phyloP scores from a whole-genome alignment of 1,140 invertebrate species.

The Prorops nasuta region DNA sequence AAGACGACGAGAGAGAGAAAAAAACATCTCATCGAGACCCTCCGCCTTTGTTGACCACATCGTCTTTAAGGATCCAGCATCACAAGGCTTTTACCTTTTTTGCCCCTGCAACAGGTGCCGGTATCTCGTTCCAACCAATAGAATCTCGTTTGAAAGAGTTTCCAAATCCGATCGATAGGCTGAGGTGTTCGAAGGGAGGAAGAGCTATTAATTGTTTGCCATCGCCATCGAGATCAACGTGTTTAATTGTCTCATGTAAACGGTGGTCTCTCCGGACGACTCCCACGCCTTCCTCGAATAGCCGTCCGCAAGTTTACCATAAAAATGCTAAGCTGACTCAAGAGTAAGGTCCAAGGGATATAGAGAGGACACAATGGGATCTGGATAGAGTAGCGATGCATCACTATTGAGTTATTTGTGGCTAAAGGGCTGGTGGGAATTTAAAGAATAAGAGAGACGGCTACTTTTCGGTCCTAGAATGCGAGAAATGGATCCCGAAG shows the following conservation, averaged over 20 bases:
- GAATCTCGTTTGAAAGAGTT: slow-evolving; percentile 7
- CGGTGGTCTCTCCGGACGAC: slow-evolving; percentile 39
- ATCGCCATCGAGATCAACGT: background rate
- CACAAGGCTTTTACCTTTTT: slow-evolving; percentile 26
- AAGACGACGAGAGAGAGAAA: slow-evolving; percentile 31
- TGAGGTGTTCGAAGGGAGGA: too few species aligned
- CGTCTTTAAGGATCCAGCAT: slow-evolving; percentile 47
- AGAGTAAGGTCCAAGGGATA: slow-evolving; percentile 21
- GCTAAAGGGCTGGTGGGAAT: slow-evolving; percentile 40
- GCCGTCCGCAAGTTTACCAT: slow-evolving; percentile 40
- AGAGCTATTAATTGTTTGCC: too few species aligned
- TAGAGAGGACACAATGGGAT: slow-evolving; percentile 29
- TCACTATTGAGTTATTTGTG: slow-evolving; percentile 39
- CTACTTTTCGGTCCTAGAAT: slow-evolving; percentile 29
- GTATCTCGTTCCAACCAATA: slow-evolving; percentile 14
- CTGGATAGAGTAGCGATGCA: slow-evolving; percentile 24
- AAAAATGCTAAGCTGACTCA: slow-evolving; percentile 43
- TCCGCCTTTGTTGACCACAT: slow-evolving; percentile 51
- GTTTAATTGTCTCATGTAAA: slow-evolving; percentile 19
- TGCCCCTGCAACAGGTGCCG: slow-evolving; percentile 40
- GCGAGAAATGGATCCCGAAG: slow-evolving; percentile 20
- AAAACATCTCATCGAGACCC: slow-evolving; percentile 48
- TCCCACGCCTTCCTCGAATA: slow-evolving; percentile 51
- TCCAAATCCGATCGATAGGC: too few species aligned
- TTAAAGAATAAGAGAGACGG: slow-evolving; percentile 30